phyloP scores from a whole-genome alignment of 2,113 vertebrate species.

The Pelodiscus sinensis region DNA sequence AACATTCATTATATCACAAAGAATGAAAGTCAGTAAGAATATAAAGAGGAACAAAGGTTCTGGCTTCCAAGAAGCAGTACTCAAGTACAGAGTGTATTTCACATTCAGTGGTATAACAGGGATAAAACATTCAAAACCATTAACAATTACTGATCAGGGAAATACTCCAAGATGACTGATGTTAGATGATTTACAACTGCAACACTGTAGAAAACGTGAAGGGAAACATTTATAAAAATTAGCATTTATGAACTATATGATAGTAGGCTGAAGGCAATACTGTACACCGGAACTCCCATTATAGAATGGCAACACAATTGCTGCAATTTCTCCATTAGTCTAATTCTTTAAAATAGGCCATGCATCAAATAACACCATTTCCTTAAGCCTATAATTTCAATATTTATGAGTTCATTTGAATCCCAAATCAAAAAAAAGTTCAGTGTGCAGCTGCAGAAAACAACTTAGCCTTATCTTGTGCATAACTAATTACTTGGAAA shows the following conservation, averaged over 20 bases:
- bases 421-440: constrained; percentile 64
- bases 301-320: not conserved
- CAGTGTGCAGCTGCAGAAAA: constrained; percentile 62
- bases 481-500: constrained; percentile 70
- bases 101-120: not conserved
- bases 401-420: constrained; percentile 79
- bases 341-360: constrained; percentile 63
- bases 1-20: not conserved
- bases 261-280: not conserved
- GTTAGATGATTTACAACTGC: not conserved
- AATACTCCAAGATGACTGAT: not conserved
- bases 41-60: not conserved
- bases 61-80: not conserved
- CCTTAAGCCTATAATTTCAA: constrained; percentile 70
- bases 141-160: not conserved
- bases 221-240: not conserved
- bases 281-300: too few relatives aligned
- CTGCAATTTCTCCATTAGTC: constrained; percentile 37
- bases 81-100: not conserved
- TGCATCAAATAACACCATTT: constrained; percentile 62
- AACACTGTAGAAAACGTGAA: not conserved
- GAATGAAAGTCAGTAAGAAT: not conserved
- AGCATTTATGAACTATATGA: not conserved
- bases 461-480: constrained; percentile 65
- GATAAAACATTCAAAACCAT: not conserved